Evolutionary conservation across 2,888 invertebrate genomes (phyloP), one percentile per base, ranked within the genome.

Genomic region (Lamproptera curius): DNA sequence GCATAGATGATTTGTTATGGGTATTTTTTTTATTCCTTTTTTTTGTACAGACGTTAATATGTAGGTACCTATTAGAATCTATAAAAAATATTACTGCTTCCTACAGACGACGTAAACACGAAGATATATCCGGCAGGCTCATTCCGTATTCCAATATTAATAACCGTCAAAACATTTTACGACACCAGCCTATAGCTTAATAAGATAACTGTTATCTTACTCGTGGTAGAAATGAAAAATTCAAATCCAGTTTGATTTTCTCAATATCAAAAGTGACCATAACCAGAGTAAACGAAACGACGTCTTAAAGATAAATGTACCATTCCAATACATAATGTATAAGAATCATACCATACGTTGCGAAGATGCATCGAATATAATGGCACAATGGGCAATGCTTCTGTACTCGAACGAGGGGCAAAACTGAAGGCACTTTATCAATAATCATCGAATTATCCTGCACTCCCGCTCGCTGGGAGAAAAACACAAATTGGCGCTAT

Each of bases 391-490:
- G 35, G 11, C 13, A 34, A 35, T 23, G 17, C 38, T 46, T 20
- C 42, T 51, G 45, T 50, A 45, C 17, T 34, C 35, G 40, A 26
- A 54, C 53, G 54, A 54, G 61, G 57, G 63, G 63, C 59, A 73
- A 75, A 76, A 74, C 62, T 46, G 54, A 50, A 56, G 58, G 63
- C 50, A 54, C 53, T 56, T 73, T 69, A 70, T 63, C 64, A 67
- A 63, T 62, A 64, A 70, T 75, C 64, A 70, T 70, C 69, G 62
- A 73, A 73, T 73, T 70, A 67, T 63, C 63, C 70, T 62, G 62
- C 67, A 64, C 62, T 61, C 65, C 61, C 60, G 59, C 14, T 62
- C 62, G 56, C 57, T 58, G 52, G 41, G 20, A 44, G 33, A 47
- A 47, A 47, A 47, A 42, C 23, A 33, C 33, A 31, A 37, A 42